phyloP scores from a whole-genome alignment of 2,888 invertebrate genomes.

The Hymenopus coronatus region DNA sequence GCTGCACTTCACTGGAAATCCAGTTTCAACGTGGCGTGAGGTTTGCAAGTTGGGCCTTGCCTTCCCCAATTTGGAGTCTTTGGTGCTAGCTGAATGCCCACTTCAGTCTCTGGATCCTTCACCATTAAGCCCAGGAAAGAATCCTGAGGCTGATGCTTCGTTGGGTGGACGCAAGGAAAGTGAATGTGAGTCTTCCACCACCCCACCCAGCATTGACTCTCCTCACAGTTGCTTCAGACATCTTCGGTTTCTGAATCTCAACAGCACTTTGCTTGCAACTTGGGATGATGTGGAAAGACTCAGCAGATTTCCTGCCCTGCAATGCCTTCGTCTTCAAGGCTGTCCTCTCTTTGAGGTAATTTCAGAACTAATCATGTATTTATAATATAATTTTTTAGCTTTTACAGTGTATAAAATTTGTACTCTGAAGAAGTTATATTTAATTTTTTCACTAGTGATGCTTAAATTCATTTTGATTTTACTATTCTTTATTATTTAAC shows the following conservation, averaged over 20 bases:
- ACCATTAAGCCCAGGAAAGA: neutral
- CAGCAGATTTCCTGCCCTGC: conserved; percentile 76
- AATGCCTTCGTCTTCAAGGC: conserved; percentile 80
- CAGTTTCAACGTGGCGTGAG: conserved; percentile 79
- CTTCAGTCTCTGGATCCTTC: conserved; percentile 55
- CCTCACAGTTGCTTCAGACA: conserved; percentile 62
- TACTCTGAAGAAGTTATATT: conserved; percentile 8
- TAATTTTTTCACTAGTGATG: neutral
- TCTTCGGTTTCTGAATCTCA: conserved; percentile 78
- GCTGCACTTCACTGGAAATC: conserved; percentile 86
- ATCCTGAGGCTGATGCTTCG: neutral
- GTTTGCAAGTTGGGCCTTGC: conserved; percentile 78
- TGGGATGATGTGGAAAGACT: conserved; percentile 90
- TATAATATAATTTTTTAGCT: no score
- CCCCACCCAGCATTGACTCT: conserved; percentile 36
- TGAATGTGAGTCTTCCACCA: conserved; percentile 52
- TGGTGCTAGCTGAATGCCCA: conserved; percentile 85
- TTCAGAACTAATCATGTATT: neutral
- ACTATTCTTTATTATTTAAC: neutral
- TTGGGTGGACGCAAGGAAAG: conserved; percentile 51
- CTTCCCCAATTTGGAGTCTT: conserved; percentile 80
- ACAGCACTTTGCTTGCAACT: conserved; percentile 75
- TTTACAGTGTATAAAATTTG: no score
- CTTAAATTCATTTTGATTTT: neutral
- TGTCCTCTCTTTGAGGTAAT: conserved; percentile 58